These are phyloP conservation scores for Acanthopagrus latus DNA, from an alignment of 2,797 vertebrate species.

Conservation along the genomic window DNA sequence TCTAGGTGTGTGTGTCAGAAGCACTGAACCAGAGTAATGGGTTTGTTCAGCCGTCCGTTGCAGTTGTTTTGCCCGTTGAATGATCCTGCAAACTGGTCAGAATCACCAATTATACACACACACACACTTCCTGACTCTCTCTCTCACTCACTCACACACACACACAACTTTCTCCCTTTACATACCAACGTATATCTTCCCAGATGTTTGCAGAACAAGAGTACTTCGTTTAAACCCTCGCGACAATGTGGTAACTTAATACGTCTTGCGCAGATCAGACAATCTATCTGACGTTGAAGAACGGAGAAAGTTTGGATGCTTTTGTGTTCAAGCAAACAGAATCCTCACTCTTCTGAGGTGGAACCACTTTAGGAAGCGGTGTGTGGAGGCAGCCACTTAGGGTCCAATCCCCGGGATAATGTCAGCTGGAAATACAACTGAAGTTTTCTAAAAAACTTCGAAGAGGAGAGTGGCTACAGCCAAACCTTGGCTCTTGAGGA, in stretches of 20 bases:
- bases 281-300: background rate
- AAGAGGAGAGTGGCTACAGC: background rate
- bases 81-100: constrained; percentile 70
- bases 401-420: constrained; percentile 21
- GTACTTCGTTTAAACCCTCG: background rate
- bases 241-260: background rate
- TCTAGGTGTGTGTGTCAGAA: constrained; percentile 59
- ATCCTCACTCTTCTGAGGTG: constrained; percentile 9
- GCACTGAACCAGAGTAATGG: constrained; percentile 80
- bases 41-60: constrained; percentile 79
- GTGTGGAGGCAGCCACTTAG: constrained; percentile 26
- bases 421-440: constrained; percentile 6
- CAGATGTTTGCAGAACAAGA: background rate
- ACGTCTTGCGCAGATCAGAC: background rate
- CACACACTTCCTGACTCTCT: background rate
- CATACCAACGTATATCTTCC: background rate
- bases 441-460: background rate
- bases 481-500: too few species aligned
- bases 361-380: constrained; percentile 17
- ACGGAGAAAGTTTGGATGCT: constrained; percentile 22
- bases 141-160: constrained; percentile 9
- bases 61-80: constrained; percentile 74
- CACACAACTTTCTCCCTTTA: background rate
- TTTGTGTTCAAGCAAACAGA: background rate
- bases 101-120: constrained; percentile 68